Conservation (phyloP, 2,797 vertebrate species). For the Amniataba percoides region DNA sequence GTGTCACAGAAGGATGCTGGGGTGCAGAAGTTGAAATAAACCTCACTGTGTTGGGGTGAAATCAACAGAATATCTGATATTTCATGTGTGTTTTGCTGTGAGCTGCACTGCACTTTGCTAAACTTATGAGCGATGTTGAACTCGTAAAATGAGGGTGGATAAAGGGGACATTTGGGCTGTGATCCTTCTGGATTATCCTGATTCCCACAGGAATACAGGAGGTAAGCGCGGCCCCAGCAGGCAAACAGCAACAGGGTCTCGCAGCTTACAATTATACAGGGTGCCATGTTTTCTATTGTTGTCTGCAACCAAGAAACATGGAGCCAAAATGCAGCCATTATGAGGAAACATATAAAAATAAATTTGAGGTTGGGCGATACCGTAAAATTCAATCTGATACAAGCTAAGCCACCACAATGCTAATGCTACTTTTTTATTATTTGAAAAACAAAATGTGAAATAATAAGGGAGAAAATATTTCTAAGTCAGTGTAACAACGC, state of each 20-base stretch:
- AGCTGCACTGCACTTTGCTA: background rate
- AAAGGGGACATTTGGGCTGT: slow-evolving; percentile 9
- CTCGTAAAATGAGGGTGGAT: slow-evolving; percentile 15
- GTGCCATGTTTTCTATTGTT: slow-evolving; percentile 43
- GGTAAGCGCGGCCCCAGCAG: slow-evolving; percentile 43
- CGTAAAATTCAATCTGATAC: background rate
- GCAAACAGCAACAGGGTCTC: slow-evolving; percentile 40
- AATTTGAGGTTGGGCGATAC: background rate
- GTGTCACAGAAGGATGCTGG: slow-evolving; percentile 57
- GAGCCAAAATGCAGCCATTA: slow-evolving; percentile 20
- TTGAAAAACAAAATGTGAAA: too few relatives aligned
- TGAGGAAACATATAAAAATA: background rate
- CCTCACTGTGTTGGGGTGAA: slow-evolving; percentile 1
- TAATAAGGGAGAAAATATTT: too few relatives aligned
- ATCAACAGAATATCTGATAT: slow-evolving; percentile 3
- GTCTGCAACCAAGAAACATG: slow-evolving; percentile 32
- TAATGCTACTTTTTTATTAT: background rate
- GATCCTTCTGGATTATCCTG: slow-evolving; percentile 62
- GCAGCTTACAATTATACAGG: slow-evolving; percentile 20
- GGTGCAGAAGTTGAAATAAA: slow-evolving; percentile 54
- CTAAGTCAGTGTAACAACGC: background rate
- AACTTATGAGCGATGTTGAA: background rate
- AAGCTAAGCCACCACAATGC: background rate
- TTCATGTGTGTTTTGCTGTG: background rate
- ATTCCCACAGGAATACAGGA: slow-evolving; percentile 72